Evolutionary conservation across 2,797 vertebrate genomes (phyloP).

Genomic region (Esox masquinongy): DNA sequence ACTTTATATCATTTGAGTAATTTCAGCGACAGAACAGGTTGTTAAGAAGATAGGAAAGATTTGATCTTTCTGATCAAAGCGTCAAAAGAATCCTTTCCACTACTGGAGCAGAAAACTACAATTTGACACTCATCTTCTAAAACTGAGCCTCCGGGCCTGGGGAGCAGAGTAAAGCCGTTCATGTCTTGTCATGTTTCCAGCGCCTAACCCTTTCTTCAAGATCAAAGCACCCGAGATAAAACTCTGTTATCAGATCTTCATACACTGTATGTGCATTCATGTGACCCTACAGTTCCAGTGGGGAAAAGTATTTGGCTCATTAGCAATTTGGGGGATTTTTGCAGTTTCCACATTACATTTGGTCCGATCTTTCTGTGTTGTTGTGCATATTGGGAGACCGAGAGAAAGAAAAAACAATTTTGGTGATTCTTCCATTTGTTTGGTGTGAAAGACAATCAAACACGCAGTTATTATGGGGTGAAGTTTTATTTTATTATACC

Average conservation of each 20-base stretch:
- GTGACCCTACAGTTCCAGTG: constrained; percentile 8
- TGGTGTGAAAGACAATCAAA: too few relatives aligned
- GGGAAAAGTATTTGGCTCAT: constrained; percentile 33
- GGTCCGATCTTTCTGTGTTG: too few relatives aligned
- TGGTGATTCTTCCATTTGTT: too few relatives aligned
- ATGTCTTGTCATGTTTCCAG: constrained; percentile 56
- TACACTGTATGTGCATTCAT: neutral
- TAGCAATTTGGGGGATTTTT: neutral
- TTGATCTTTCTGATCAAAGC: neutral
- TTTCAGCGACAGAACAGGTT: neutral
- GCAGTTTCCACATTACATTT: too few relatives aligned
- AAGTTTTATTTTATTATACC: too few relatives aligned
- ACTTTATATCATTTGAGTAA: neutral
- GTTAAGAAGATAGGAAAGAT: neutral
- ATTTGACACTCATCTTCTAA: constrained; percentile 52
- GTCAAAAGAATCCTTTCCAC: neutral
- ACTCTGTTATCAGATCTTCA: constrained; percentile 5
- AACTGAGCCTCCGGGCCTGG: constrained; percentile 42
- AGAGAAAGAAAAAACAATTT: too few relatives aligned
- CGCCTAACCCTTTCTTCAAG: constrained; percentile 49
- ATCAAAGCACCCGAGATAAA: constrained; percentile 55
- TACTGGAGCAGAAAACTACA: constrained; percentile 15
- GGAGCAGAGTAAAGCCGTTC: constrained; percentile 24
- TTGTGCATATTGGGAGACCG: too few relatives aligned
- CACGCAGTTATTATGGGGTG: too few relatives aligned